These are phyloP conservation scores for Drosophila tristis DNA, from an alignment of 1,140 invertebrate species.

Conservation along the genomic window DNA sequence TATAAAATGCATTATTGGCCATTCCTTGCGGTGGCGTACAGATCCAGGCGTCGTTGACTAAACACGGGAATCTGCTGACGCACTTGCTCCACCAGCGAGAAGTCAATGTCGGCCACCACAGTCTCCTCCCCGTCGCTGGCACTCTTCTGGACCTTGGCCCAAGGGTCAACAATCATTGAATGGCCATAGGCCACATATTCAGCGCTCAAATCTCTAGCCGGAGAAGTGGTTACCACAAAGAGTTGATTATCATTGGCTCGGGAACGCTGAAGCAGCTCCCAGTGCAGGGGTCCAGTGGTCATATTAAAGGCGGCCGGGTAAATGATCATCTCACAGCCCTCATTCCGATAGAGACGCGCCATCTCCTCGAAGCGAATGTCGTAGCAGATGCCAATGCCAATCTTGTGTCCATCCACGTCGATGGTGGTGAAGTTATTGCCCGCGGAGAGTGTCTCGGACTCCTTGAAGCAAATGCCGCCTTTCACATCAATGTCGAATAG, in stretches of 20 bases:
- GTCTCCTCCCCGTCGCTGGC: conserved; percentile 90
- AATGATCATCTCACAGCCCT: conserved; percentile 92
- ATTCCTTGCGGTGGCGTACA: conserved; percentile 88
- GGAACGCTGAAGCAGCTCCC: conserved; percentile 92
- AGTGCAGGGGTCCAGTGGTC: conserved; percentile 97
- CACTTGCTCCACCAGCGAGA: conserved; percentile 90
- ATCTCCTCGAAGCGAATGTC: conserved; percentile 96
- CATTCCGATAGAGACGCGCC: conserved; percentile 91
- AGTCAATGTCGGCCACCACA: conserved; percentile 91
- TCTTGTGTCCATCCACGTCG: conserved; percentile 89
- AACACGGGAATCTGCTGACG: conserved; percentile 92
- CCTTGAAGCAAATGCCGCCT: conserved; percentile 96
- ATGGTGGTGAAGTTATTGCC: conserved; percentile 92
- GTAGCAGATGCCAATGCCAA: conserved; percentile 97
- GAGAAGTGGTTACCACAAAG: conserved; percentile 90
- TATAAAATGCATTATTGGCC: conserved; percentile 25
- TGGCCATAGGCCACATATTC: conserved; percentile 96
- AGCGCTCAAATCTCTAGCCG: conserved; percentile 89
- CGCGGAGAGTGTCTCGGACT: conserved; percentile 92
- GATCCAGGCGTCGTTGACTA: conserved; percentile 90
- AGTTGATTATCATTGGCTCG: conserved; percentile 94
- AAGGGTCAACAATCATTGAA: conserved; percentile 93
- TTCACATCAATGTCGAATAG: conserved; percentile 98
- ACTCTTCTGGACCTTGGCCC: conserved; percentile 91
- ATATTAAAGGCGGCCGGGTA: conserved; percentile 98